Percentiles rank a stretch among this genome's conserved stretches.
Evolutionary conservation across 2,113 vertebrate genomes (phyloP).

Genomic region (Dissostichus mawsoni): DNA sequence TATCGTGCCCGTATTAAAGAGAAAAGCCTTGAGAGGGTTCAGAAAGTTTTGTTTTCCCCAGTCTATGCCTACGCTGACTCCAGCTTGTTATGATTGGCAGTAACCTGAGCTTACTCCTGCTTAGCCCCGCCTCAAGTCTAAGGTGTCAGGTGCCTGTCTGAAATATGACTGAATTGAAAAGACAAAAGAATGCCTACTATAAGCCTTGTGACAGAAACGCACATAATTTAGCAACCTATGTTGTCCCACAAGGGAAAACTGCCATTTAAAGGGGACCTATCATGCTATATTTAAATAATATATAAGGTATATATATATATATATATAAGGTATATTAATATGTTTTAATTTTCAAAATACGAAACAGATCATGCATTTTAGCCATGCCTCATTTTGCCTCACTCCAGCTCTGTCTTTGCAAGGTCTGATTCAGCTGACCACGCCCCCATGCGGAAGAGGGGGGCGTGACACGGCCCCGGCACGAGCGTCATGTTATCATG

Average conservation of each 20-base stretch:
- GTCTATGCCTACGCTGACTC: conserved; percentile 7
- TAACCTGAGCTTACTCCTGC: conserved; percentile 60
- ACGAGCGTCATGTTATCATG: too few species aligned
- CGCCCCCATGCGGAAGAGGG: too few species aligned
- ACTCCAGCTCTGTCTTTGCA: too few species aligned
- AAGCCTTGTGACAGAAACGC: background rate
- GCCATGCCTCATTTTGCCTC: too few species aligned
- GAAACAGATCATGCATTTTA: too few species aligned
- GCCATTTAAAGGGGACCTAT: too few species aligned
- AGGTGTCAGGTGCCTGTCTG: conserved; percentile 73
- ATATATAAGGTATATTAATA: too few species aligned
- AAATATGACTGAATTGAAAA: conserved; percentile 23
- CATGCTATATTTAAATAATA: too few species aligned
- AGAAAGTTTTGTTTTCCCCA: conserved; percentile 16
- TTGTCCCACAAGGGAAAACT: background rate
- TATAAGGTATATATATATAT: too few species aligned
- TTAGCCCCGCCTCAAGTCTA: conserved; percentile 13
- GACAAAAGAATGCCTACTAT: conserved; percentile 20
- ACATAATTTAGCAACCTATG: background rate
- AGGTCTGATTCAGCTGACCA: too few species aligned
- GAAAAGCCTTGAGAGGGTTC: conserved; percentile 19
- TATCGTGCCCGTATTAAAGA: background rate
- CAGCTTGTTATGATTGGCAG: conserved; percentile 41
- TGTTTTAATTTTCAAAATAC: too few species aligned
- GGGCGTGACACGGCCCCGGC: too few species aligned